These are phyloP conservation scores for Lates calcarifer DNA, from an alignment of 2,113 vertebrate genomes.

Conservation along the genomic window DNA sequence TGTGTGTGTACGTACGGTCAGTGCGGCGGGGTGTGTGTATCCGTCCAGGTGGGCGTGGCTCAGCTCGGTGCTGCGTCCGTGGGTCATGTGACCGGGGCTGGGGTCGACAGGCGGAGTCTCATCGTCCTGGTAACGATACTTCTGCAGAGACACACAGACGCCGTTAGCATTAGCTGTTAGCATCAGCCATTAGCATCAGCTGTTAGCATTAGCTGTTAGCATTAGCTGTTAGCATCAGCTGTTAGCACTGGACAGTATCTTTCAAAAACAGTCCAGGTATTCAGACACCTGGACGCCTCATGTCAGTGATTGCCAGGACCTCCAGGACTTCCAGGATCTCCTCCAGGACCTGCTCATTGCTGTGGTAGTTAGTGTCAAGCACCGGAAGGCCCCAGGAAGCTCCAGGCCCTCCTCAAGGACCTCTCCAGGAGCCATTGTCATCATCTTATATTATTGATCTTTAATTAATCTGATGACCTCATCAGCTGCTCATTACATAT, in stretches of 20 bases:
- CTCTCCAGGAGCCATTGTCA: no score
- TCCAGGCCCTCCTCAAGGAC: neutral
- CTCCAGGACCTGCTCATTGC: no score
- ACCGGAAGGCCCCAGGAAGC: no score
- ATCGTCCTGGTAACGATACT: conserved; percentile 87
- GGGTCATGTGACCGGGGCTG: conserved; percentile 82
- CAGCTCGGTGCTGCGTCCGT: conserved; percentile 75
- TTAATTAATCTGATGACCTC: no score
- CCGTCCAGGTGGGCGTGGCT: conserved; percentile 85
- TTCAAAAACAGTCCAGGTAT: no score
- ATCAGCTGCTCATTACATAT: no score
- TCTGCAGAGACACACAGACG: conserved; percentile 72
- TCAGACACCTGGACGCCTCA: neutral
- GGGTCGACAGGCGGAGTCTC: conserved; percentile 82
- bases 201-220: conserved; percentile 7
- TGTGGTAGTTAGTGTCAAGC: no score
- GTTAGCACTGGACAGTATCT: conserved; percentile 4
- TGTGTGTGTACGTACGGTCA: conserved; percentile 77
- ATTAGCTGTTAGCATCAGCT: conserved; percentile 1
- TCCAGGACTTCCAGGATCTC: no score
- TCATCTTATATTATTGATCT: no score
- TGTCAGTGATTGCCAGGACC: no score
- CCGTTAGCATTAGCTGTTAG: conserved; percentile 22
- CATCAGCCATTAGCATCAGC: no score
- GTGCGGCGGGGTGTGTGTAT: conserved; percentile 84